Evolutionary conservation across 2,797 vertebrate species (phyloP).

Genomic region (Lindbergichthys nudifrons): DNA sequence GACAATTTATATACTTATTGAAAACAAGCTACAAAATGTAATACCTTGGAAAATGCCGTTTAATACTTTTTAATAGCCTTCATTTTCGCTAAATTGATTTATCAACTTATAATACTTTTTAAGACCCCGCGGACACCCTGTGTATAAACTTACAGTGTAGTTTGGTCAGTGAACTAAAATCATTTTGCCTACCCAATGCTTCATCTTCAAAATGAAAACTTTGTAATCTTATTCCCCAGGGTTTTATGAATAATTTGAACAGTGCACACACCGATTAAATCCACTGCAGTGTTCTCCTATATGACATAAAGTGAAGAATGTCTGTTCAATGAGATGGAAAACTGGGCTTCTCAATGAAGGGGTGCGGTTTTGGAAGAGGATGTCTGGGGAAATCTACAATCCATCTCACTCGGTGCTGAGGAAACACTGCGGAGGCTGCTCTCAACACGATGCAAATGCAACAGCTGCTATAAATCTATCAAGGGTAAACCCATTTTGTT

Average conservation of each 20-base stretch:
- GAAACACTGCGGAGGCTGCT: conserved; percentile 27
- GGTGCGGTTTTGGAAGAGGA: conserved; percentile 20
- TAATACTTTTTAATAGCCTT: too few species aligned
- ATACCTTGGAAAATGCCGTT: too few species aligned
- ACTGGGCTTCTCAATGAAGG: conserved; percentile 26
- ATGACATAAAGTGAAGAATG: background rate
- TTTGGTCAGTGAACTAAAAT: background rate
- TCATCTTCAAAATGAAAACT: background rate
- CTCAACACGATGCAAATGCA: conserved; percentile 46
- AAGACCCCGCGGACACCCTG: too few species aligned
- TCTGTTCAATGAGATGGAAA: conserved; percentile 9
- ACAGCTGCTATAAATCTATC: conserved; percentile 56
- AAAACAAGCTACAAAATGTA: too few species aligned
- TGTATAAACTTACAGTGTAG: background rate
- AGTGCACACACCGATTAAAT: background rate
- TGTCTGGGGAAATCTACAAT: conserved; percentile 48
- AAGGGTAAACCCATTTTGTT: conserved; percentile 44
- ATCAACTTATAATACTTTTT: too few species aligned
- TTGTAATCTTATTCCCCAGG: background rate
- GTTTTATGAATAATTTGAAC: background rate
- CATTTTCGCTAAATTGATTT: too few species aligned
- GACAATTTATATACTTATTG: too few species aligned
- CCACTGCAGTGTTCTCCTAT: conserved; percentile 11
- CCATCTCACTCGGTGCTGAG: conserved; percentile 2
- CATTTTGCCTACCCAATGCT: background rate